These are phyloP conservation scores for Brienomyrus brachyistius DNA, from an alignment of 2,113 vertebrate species.

Conservation along the genomic window DNA sequence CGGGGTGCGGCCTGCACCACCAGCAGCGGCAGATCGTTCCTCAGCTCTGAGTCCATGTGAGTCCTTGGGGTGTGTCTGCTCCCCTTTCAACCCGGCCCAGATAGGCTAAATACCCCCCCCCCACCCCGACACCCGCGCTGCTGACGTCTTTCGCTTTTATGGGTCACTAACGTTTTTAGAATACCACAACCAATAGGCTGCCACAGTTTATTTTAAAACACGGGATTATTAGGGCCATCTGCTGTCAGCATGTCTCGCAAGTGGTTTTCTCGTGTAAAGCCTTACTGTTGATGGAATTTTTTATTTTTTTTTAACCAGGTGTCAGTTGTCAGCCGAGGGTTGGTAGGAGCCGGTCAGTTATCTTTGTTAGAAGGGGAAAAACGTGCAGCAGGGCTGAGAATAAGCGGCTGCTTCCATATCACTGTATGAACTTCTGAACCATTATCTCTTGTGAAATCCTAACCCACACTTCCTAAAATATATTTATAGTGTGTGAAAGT, in stretches of 20 bases:
- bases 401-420: neutral
- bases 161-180: neutral
- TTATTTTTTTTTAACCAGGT: neutral
- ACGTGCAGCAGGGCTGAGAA: neutral
- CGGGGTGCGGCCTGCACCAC: constrained; percentile 53
- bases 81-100: neutral
- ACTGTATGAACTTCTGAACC: neutral
- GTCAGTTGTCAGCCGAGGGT: neutral
- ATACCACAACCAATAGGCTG: neutral
- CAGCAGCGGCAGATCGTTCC: constrained; percentile 60
- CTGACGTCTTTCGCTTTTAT: neutral
- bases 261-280: neutral
- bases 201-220: neutral
- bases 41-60: constrained; percentile 76
- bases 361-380: neutral
- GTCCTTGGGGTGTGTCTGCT: constrained; percentile 30
- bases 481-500: neutral
- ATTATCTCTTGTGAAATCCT: neutral
- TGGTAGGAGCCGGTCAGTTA: neutral
- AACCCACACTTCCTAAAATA: neutral
- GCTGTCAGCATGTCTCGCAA: neutral
- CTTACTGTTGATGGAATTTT: neutral
- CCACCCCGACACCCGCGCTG: neutral
- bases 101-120: too few species aligned
- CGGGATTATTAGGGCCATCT: neutral